phyloP scores from a whole-genome alignment of 2,113 vertebrate species.

The Pleuronectes platessa region DNA sequence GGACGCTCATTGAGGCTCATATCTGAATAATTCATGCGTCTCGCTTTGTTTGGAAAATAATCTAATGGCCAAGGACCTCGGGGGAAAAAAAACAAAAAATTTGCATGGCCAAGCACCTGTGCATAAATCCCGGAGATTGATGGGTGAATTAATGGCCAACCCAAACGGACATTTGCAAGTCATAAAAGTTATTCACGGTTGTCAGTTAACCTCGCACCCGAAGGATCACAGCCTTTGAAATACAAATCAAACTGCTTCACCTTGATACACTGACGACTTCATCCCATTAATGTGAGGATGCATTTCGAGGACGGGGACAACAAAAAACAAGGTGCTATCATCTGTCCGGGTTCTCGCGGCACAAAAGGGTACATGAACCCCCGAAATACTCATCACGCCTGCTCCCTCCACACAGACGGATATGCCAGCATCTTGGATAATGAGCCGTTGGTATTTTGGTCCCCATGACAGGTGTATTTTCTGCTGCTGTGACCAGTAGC shows the following conservation, averaged over 20 bases:
- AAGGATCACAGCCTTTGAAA: slow-evolving; percentile 77
- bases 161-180: slow-evolving; percentile 81
- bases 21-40: slow-evolving; percentile 75
- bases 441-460: slow-evolving; percentile 56
- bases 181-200: slow-evolving; percentile 72
- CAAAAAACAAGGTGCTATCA: slow-evolving; percentile 42
- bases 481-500: slow-evolving; percentile 35
- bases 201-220: slow-evolving; percentile 75
- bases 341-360: slow-evolving; percentile 34
- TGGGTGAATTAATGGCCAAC: slow-evolving; percentile 73
- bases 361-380: slow-evolving; percentile 46
- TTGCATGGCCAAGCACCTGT: slow-evolving; percentile 81
- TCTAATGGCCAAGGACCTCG: slow-evolving; percentile 65
- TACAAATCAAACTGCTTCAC: slow-evolving; percentile 76
- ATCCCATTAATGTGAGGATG: slow-evolving; percentile 58
- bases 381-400: slow-evolving; percentile 32
- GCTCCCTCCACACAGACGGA: slow-evolving; percentile 41
- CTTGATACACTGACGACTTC: slow-evolving; percentile 62
- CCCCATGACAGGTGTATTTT: slow-evolving; percentile 44
- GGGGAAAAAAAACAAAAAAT: slow-evolving; percentile 31
- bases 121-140: slow-evolving; percentile 78
- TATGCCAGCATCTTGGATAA: slow-evolving; percentile 40
- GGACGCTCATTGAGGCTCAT: slow-evolving; percentile 59
- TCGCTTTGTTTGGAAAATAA: slow-evolving; percentile 67
- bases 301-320: slow-evolving; percentile 40